Percentiles rank a stretch among this genome's conserved stretches.
Evolutionary conservation across 2,113 vertebrate species (phyloP).

Genomic region (Lycaon pictus): DNA sequence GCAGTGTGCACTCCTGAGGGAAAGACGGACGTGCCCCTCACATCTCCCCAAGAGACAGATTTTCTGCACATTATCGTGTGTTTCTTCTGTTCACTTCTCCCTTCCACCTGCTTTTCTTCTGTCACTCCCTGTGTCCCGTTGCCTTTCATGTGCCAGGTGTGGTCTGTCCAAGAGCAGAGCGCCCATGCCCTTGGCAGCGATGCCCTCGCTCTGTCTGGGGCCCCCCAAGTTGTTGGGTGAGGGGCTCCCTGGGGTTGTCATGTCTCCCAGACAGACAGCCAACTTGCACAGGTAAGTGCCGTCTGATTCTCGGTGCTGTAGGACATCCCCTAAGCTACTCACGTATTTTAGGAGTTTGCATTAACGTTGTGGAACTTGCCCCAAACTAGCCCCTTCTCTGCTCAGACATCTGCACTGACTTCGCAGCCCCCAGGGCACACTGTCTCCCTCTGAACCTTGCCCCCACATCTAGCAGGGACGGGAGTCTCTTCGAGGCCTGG

Average conservation of each 20-base stretch:
- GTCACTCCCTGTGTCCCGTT: background rate
- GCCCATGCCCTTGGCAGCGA: background rate
- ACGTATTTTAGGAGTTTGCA: constrained; percentile 26
- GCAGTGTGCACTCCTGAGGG: background rate
- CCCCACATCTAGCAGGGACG: background rate
- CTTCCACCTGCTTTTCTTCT: constrained; percentile 11
- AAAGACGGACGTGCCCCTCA: constrained; percentile 43
- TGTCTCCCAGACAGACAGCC: background rate
- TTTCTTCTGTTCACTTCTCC: constrained; percentile 61
- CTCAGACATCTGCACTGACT: constrained; percentile 14
- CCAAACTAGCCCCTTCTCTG: background rate
- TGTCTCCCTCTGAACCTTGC: constrained; percentile 35
- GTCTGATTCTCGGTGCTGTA: background rate
- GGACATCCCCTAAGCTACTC: background rate
- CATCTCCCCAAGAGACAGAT: constrained; percentile 73
- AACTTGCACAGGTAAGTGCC: constrained; percentile 24
- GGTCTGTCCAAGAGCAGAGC: background rate
- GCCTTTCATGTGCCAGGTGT: constrained; percentile 23
- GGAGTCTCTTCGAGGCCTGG: background rate
- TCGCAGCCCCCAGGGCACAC: background rate
- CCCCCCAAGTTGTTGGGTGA: background rate
- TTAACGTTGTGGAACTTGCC: constrained; percentile 12
- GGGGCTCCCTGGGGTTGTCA: constrained; percentile 27
- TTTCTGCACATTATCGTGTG: constrained; percentile 56
- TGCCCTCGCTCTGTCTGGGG: background rate